phyloP scores from a whole-genome alignment of 2,797 vertebrate genomes.

The Monodelphis domestica region DNA sequence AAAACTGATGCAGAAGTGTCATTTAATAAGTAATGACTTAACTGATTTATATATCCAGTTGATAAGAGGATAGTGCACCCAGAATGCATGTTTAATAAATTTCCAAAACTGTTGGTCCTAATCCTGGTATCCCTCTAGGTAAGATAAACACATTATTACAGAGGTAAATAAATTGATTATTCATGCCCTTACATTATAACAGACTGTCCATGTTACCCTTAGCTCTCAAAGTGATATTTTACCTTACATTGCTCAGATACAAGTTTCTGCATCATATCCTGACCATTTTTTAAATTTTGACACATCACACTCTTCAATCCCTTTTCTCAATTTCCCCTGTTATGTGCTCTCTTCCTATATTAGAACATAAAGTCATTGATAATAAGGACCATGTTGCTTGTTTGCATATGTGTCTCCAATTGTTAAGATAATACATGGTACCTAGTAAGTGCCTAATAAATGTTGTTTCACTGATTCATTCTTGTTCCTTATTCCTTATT shows the following conservation, averaged over 20 bases:
- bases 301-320: not conserved
- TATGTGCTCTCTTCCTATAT: not conserved
- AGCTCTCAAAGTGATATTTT: not conserved
- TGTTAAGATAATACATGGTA: not conserved
- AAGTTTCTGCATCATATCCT: not conserved
- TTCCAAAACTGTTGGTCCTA: no score
- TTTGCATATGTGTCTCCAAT: not conserved
- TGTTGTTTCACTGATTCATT: not conserved
- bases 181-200: no score
- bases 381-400: not conserved
- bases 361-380: not conserved
- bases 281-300: not conserved
- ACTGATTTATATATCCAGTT: no score
- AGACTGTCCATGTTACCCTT: no score
- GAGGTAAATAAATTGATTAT: no score
- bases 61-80: no score
- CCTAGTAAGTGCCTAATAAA: not conserved
- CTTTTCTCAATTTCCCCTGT: not conserved
- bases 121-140: no score
- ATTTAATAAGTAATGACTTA: no score
- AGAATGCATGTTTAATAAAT: no score
- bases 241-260: not conserved
- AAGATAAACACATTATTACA: no score
- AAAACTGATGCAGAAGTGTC: no score
- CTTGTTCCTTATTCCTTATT: not conserved